Evolutionary conservation across 2,113 vertebrate species (phyloP).

Genomic region (Phylloscopus trochilus): DNA sequence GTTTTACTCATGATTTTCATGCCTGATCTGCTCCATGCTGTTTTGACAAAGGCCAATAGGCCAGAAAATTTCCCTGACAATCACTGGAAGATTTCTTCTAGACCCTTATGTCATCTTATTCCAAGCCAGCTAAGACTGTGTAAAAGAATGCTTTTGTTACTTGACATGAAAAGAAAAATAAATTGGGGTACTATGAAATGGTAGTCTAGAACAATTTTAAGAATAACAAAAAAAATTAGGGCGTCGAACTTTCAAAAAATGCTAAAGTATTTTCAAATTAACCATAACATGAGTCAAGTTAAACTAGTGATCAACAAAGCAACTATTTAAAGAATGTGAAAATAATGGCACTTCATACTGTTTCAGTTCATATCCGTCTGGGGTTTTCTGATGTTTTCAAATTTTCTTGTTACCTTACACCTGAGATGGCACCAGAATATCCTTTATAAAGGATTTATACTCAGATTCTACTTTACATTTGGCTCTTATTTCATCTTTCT

Average conservation of each 20-base stretch:
- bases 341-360: background rate
- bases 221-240: background rate
- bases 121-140: background rate
- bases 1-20: background rate
- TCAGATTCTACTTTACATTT: background rate
- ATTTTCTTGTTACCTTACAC: background rate
- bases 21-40: accelerated
- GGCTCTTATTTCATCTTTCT: background rate
- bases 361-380: background rate
- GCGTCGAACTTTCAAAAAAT: background rate
- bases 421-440: background rate
- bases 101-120: background rate
- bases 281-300: background rate
- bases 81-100: background rate
- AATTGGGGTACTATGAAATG: background rate
- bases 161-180: background rate
- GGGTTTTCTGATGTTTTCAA: background rate
- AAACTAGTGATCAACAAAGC: background rate
- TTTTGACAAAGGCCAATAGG: background rate
- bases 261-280: background rate
- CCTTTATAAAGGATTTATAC: background rate
- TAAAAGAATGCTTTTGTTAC: background rate
- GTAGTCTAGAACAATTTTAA: background rate
- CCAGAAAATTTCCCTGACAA: background rate
- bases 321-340: background rate